Percentiles rank a stretch among this genome's conserved stretches.
These are phyloP conservation scores for Acanthaster planci DNA, from an alignment of 35 echinoderm and acorn worm genomes.

Conservation along the genomic window DNA sequence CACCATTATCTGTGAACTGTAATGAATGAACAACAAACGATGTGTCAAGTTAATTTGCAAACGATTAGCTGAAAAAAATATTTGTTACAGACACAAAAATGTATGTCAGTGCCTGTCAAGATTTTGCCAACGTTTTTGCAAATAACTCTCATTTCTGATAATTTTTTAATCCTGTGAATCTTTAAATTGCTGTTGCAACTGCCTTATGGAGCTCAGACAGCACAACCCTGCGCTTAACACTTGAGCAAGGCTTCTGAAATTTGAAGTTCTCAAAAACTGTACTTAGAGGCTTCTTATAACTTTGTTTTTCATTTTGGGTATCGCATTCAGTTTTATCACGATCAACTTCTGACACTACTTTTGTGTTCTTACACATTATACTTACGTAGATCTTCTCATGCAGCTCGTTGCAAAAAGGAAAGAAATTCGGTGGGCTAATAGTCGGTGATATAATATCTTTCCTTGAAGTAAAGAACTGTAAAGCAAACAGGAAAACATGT, in stretches of 20 bases:
- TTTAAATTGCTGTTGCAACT: background rate
- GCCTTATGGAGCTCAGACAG: too few species aligned
- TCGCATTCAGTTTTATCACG: too few species aligned
- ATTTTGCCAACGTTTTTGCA: background rate
- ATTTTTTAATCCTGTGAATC: background rate
- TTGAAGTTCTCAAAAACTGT: too few species aligned
- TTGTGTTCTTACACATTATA: background rate
- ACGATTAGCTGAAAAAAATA: background rate
- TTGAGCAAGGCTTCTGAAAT: too few species aligned
- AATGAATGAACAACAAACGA: background rate
- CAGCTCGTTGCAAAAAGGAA: background rate
- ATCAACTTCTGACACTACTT: too few species aligned
- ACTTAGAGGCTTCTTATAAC: too few species aligned
- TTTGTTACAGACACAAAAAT: background rate
- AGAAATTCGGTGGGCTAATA: background rate
- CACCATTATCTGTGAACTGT: constrained; percentile 22
- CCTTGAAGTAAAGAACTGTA: too few species aligned
- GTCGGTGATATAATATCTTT: background rate
- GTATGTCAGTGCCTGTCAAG: background rate
- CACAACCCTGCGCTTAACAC: too few species aligned
- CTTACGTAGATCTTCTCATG: background rate
- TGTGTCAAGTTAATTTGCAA: background rate
- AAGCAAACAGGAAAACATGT: too few species aligned
- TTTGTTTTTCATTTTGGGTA: too few species aligned
- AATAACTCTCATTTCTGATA: background rate